Percentiles rank a stretch among this genome's conserved stretches.
These are phyloP conservation scores for Bombus sylvicola DNA, from an alignment of 1,140 invertebrate species.

Conservation along the genomic window DNA sequence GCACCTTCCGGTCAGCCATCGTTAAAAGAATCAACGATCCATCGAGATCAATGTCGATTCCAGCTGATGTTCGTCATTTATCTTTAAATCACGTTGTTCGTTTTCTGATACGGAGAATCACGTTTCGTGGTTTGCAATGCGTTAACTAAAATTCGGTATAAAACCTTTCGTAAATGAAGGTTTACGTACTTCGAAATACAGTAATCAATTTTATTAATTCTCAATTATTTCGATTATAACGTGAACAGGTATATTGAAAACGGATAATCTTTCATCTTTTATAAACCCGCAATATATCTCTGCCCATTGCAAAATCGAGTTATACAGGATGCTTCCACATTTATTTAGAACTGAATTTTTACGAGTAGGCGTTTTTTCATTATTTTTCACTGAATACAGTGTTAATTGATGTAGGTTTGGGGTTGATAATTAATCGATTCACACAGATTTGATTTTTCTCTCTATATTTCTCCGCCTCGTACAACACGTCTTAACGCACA, in stretches of 20 bases:
- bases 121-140: not conserved
- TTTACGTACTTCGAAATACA: not conserved
- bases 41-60: constrained; percentile 32
- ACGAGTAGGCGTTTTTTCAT: no score
- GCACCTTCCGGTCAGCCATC: constrained; percentile 12
- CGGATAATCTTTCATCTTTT: not conserved
- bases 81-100: not conserved
- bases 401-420: no score
- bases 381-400: no score
- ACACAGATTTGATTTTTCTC: no score
- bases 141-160: not conserved
- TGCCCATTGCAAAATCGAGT: not conserved
- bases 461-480: no score
- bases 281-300: not conserved
- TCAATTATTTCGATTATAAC: not conserved
- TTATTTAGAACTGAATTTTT: no score
- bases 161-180: not conserved
- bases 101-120: no score
- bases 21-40: constrained; percentile 37
- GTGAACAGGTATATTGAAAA: not conserved
- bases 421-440: no score
- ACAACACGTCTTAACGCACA: no score
- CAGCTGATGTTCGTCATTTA: constrained; percentile 30
- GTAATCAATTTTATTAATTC: not conserved
- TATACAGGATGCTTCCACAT: no score